Conservation (phyloP, 2,888 invertebrate genomes). For the Shargacucullia verbasci region DNA sequence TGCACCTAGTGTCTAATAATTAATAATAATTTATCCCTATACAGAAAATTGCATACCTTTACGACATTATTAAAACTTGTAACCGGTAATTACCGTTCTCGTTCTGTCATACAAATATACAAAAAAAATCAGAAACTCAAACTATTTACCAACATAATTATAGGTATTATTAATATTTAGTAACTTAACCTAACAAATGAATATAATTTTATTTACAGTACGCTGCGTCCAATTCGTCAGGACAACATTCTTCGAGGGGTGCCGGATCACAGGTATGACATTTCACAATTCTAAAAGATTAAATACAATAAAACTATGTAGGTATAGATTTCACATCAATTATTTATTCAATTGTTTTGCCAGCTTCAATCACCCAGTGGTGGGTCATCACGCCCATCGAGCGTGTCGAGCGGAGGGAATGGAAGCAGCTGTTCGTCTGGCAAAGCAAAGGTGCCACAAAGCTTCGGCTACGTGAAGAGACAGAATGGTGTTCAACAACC, state of each 20-base stretch:
- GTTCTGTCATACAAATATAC: too few relatives aligned
- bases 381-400: constrained; percentile 79
- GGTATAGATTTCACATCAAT: too few relatives aligned
- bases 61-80: too few relatives aligned
- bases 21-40: too few relatives aligned
- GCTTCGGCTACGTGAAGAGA: constrained; percentile 95
- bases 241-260: constrained; percentile 80
- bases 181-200: neutral
- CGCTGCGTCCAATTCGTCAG: constrained; percentile 72
- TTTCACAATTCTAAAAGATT: neutral
- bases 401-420: constrained; percentile 86
- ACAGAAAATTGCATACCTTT: too few relatives aligned
- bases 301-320: too few relatives aligned
- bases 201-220: constrained; percentile 72
- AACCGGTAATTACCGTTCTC: too few relatives aligned
- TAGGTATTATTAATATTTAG: too few relatives aligned
- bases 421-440: constrained; percentile 87
- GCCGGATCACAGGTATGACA: constrained; percentile 76
- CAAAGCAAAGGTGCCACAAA: constrained; percentile 94
- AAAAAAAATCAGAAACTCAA: too few relatives aligned
- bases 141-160: too few relatives aligned
- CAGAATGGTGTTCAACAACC: constrained; percentile 90
- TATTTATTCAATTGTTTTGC: constrained; percentile 6
- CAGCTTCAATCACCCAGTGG: constrained; percentile 87
- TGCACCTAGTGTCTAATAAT: too few relatives aligned